A percentile compares a stretch with the other conserved stretches of the same genome.
Conservation (phyloP, 2,888 invertebrate genomes). For the Ormyrus labotus region DNA sequence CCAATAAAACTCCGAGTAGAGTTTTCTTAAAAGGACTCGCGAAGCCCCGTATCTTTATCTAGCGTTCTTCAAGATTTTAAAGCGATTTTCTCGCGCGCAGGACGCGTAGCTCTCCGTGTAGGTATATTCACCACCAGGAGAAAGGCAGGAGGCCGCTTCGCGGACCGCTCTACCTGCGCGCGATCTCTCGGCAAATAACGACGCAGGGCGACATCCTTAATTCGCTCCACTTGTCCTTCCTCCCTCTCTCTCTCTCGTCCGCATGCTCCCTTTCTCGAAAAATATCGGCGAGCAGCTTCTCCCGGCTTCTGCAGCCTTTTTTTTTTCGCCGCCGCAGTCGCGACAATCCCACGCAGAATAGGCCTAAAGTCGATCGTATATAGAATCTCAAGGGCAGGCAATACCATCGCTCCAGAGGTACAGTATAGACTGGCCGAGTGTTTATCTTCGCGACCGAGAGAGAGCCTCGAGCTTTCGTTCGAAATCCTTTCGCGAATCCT, state of each 20-base stretch:
- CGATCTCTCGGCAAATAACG: constrained; percentile 8
- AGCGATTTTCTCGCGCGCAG: not conserved
- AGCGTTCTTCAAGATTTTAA: constrained; percentile 11
- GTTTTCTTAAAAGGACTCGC: too few relatives aligned
- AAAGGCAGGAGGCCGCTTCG: constrained; percentile 2
- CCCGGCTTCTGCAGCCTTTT: not conserved
- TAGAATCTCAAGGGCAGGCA: constrained; percentile 52
- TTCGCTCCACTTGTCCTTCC: not conserved
- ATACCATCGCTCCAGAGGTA: constrained; percentile 20
- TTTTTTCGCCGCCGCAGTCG: not conserved
- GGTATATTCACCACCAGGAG: not conserved
- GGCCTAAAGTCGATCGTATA: constrained; percentile 44
- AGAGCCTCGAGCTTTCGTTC: constrained; percentile 7
- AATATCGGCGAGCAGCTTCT: not conserved
- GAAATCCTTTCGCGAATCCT: constrained; percentile 34
- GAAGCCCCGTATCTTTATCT: too few relatives aligned
- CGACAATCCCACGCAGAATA: constrained; percentile 18
- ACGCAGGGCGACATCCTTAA: constrained; percentile 33
- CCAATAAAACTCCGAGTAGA: too few relatives aligned
- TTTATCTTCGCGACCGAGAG: constrained; percentile 34
- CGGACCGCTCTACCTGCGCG: not conserved
- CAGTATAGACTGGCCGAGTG: not conserved
- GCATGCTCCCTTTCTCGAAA: too few relatives aligned
- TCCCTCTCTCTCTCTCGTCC: constrained; percentile 2
- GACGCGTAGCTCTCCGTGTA: not conserved